phyloP scores from a whole-genome alignment of 2,113 vertebrate species.

The Bucco capensis region DNA sequence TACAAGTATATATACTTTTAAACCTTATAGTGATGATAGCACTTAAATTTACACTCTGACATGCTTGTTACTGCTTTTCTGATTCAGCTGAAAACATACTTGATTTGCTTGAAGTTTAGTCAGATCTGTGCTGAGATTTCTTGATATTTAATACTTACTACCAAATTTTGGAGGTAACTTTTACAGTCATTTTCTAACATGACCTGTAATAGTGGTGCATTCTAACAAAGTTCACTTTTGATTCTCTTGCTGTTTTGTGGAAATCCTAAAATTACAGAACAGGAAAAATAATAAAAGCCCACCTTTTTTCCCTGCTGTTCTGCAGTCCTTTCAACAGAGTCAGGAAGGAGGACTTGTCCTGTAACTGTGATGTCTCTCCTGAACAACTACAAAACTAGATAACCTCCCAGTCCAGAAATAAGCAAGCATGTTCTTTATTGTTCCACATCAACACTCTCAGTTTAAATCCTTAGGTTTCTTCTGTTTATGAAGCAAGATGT shows the following conservation, averaged over 20 bases:
- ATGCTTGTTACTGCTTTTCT: neutral
- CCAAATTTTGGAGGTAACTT: neutral
- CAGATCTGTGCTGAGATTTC: neutral
- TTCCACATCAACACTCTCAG: slow-evolving; percentile 55
- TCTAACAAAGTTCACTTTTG: neutral
- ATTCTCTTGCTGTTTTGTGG: neutral
- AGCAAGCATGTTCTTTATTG: neutral
- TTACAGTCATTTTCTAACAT: neutral
- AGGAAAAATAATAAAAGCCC: neutral
- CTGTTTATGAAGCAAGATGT: slow-evolving; percentile 88
- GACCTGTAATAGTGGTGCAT: neutral
- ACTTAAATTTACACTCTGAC: neutral
- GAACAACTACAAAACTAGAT: neutral
- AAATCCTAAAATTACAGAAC: neutral
- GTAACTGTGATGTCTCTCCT: neutral
- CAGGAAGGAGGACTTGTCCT: neutral
- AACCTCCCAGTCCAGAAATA: neutral
- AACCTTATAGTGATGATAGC: neutral
- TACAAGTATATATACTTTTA: too few species aligned
- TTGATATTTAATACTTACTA: neutral
- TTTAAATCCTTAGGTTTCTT: slow-evolving; percentile 84
- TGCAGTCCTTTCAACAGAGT: neutral
- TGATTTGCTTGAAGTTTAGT: neutral
- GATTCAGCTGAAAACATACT: neutral
- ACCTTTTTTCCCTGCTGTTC: neutral